These are phyloP conservation scores for Ammodytes marinus DNA, from an alignment of 2,113 vertebrate genomes.

Conservation along the genomic window DNA sequence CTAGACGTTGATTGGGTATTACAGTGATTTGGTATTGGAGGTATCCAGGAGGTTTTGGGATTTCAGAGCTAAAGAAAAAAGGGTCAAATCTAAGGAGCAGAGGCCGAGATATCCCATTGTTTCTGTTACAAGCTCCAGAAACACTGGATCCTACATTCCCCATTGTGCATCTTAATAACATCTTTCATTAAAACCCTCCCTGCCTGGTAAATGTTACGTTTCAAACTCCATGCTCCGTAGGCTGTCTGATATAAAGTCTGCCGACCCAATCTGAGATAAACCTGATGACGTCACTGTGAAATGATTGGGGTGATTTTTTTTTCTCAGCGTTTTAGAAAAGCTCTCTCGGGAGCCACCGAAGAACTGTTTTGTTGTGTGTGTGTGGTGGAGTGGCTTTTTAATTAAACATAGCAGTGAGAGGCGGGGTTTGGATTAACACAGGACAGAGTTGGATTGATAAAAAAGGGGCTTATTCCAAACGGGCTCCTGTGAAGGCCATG, in stretches of 20 bases:
- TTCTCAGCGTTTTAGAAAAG: too few species aligned
- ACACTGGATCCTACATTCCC: neutral
- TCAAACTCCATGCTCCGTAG: neutral
- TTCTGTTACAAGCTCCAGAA: neutral
- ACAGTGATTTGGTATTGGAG: neutral
- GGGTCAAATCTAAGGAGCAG: neutral
- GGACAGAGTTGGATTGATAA: slow-evolving; percentile 31
- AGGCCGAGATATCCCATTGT: neutral
- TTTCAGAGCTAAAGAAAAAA: neutral
- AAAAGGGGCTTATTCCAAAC: slow-evolving; percentile 23
- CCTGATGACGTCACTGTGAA: too few species aligned
- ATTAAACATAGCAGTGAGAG: slow-evolving; percentile 21
- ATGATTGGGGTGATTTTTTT: too few species aligned
- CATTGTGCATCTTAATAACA: neutral
- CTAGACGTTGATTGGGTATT: neutral
- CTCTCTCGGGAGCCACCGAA: too few species aligned
- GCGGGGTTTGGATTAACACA: slow-evolving; percentile 5
- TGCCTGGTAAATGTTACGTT: neutral
- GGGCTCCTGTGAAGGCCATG: slow-evolving; percentile 62
- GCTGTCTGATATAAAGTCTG: neutral
- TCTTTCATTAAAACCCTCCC: neutral
- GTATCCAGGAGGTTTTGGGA: neutral
- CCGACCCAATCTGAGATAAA: neutral
- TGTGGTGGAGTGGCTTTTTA: slow-evolving; percentile 4
- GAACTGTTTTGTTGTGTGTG: too few species aligned